Base-by-base conservation (phyloP, 2,797 vertebrate genomes). In the Psittacula derbiana region DNA sequence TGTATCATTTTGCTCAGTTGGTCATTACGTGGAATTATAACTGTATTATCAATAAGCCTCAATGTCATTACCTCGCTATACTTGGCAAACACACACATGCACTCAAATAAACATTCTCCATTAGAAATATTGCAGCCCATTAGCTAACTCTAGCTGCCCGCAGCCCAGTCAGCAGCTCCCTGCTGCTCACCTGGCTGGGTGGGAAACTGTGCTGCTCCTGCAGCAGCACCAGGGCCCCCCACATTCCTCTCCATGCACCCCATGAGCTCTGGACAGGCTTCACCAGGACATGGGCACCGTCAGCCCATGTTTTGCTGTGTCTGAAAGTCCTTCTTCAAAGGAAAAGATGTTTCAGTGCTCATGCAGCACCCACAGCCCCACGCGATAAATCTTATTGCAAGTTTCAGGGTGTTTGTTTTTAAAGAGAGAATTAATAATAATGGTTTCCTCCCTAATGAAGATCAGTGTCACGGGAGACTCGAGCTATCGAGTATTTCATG, bases 381-480 rank as follows among this genome's bases (percentile, higher is more conserved):
- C 31, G 60, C 4, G 1, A 55, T 94, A 94, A 86, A 96, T 96
- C 47, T 67, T 53, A 36, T 61, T 81, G 93, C 4, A 4, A 64
- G 82, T 96, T 80, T 95, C 85, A 93, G 80, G 66, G 44, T 74
- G 84, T 94, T 97, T 91, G 50, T 93, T 84, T 96, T 96, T 92
- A 94, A 93, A 88, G 95, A 93, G 84, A 70, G 92, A 97, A 97
- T 97, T 98, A 97, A 95, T 96, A 96, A 95, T 95, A 94, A 96
- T 94, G 47, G 92, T 97, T 96, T 94, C 87, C 60, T 97, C 72
- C 46, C 91, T 98, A 96, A 97, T 97, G 97, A 98, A 97, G 96
- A 96, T 95, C 86, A 98, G 97, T 97, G 86, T 93, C 84, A 91
- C 46, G 10, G 86, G 94, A 97, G 78, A 95, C 19, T 97, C 0